These are phyloP conservation scores for Malurus melanocephalus DNA, from an alignment of 2,113 vertebrate genomes.

Conservation along the genomic window DNA sequence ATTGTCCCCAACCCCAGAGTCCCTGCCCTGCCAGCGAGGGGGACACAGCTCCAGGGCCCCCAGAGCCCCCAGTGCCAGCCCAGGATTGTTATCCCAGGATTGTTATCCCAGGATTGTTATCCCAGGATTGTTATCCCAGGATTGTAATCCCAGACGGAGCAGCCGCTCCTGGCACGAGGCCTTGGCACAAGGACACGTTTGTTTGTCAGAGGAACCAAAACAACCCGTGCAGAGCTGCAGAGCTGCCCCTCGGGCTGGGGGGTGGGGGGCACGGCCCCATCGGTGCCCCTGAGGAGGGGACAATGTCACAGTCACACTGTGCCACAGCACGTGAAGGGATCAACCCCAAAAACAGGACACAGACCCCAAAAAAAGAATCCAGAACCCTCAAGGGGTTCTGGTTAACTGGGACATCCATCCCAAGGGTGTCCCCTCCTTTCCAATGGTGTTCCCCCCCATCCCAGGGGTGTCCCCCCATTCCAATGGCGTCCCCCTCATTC, in stretches of 20 bases:
- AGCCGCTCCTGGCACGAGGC: background rate
- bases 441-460: too few relatives aligned
- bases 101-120: background rate
- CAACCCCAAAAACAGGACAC: background rate
- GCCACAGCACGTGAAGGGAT: fast-evolving
- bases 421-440: too few relatives aligned
- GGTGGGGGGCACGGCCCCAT: fast-evolving
- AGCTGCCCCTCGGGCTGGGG: background rate
- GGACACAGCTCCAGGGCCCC: fast-evolving
- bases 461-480: too few relatives aligned
- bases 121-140: too few relatives aligned
- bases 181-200: slow-evolving; percentile 31
- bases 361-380: background rate
- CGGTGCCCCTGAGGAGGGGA: background rate
- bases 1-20: background rate
- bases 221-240: fast-evolving
- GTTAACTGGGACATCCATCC: background rate
- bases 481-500: too few relatives aligned
- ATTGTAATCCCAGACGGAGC: background rate
- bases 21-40: background rate
- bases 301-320: fast-evolving
- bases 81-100: fast-evolving
- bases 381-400: background rate
- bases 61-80: fast-evolving
- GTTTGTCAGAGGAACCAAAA: slow-evolving; percentile 2